Percentiles rank a stretch among this genome's conserved stretches.
These are phyloP conservation scores for Montifringilla adamsi DNA, from an alignment of 2,113 vertebrate species.

Conservation along the genomic window DNA sequence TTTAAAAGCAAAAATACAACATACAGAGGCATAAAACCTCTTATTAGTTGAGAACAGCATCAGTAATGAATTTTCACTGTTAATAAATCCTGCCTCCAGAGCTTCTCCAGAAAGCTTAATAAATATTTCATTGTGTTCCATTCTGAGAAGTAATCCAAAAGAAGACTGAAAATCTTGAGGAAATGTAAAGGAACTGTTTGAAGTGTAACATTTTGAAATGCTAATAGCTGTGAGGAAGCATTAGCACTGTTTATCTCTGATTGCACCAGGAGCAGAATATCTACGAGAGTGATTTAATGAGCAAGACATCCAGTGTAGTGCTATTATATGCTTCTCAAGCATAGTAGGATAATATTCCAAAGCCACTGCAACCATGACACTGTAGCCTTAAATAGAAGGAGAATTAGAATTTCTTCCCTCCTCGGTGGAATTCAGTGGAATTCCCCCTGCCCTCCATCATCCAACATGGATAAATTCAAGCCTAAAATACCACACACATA, in stretches of 20 bases:
- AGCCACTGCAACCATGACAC: neutral
- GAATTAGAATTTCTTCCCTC: neutral
- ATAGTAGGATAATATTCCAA: neutral
- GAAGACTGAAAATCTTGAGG: neutral
- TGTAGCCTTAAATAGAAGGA: neutral
- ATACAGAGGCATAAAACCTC: neutral
- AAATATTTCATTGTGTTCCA: conserved; percentile 16
- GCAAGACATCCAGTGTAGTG: neutral
- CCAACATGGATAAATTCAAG: neutral
- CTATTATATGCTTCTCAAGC: neutral
- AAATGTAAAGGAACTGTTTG: neutral
- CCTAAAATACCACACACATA: neutral
- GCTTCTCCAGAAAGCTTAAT: conserved; percentile 20
- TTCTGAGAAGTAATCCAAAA: neutral
- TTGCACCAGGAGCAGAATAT: neutral
- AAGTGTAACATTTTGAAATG: neutral
- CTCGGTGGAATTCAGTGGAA: neutral
- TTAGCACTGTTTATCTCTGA: neutral
- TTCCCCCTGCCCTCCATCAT: accelerated
- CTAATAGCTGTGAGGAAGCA: neutral
- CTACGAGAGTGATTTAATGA: neutral
- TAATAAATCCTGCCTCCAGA: conserved; percentile 18
- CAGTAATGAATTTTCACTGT: conserved; percentile 18
- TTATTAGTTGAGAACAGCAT: conserved; percentile 1
- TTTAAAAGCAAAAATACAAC: neutral